Evolutionary conservation across 92 coral and sea anemone genomes (phyloP), one percentile per base, ranked within the genome.

Genomic region (Phymanthus crucifer): DNA sequence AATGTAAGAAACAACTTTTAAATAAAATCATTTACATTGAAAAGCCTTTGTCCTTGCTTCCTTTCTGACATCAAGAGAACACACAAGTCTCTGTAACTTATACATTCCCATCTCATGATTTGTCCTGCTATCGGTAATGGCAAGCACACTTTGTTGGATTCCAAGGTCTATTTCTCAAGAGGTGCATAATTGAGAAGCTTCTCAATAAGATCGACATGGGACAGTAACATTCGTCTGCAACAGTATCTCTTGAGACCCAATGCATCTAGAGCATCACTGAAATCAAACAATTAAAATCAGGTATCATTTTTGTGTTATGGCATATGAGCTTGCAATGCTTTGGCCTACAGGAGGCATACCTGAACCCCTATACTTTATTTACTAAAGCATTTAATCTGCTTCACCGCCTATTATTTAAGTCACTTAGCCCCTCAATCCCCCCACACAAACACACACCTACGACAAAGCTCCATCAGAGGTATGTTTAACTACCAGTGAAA

Each of bases 161-260:
- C 4, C 18, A 29, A 71, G 21, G 72, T 37, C 32, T 86, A 95
- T 76, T 95, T 95, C 75, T 95, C 99, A 67, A 95, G 85, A 0
- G 99, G 99, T 21, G 99, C 96, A 87, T 95, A 95, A 71, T 95
- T 95, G 33, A 95, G 87, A 66, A 95, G 92, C 73, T 95, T 95
- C 81, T 95, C 99, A 80, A 95, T 95, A 77, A 95, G 87, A 73
- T 95, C 99, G 78, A 95, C 99, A 68, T 95, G 99, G 29, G 99
- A 94, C 43, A 95, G 93, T 35, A 95, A 90, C 99, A 95, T 95
- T 38, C 99, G 78, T 47, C 99, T 78, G 66, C 99, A 95, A 76
- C 99, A 95, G 73, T 95, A 95, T 84, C 99, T 85, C 75, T 95
- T 95, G 70, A 95, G 85, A 58, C 99, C 99, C 61, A 95, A 88